phyloP scores from a whole-genome alignment of 2,797 vertebrate genomes.

The Buceros bicornis region DNA sequence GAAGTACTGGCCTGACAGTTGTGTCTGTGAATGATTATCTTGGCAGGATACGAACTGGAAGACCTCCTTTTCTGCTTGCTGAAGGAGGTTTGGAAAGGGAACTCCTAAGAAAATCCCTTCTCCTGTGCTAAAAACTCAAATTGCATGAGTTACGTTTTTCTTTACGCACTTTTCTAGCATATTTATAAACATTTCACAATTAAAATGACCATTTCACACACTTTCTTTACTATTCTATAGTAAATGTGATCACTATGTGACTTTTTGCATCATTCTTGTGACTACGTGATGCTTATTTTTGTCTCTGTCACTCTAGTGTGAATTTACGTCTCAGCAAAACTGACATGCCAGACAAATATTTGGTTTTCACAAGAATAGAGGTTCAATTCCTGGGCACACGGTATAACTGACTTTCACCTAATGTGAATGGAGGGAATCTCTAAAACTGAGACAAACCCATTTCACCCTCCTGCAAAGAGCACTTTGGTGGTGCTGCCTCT shows the following conservation, averaged over 20 bases:
- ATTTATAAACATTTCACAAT: not conserved
- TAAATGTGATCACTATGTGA: not conserved
- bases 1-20: not conserved
- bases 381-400: not conserved
- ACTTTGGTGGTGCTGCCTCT: not conserved
- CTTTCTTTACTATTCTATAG: not conserved
- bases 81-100: not conserved
- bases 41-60: not conserved
- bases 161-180: not conserved
- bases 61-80: not conserved
- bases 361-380: not conserved
- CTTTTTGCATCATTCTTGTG: not conserved
- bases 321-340: not conserved
- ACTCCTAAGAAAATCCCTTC: not conserved
- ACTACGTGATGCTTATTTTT: not conserved
- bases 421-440: fast-evolving
- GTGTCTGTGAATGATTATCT: not conserved
- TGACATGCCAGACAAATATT: not conserved
- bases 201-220: not conserved
- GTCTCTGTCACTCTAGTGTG: not conserved
- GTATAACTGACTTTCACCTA: not conserved
- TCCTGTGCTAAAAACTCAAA: fast-evolving
- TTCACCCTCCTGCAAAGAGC: not conserved
- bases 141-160: not conserved
- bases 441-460: not conserved